phyloP scores from a whole-genome alignment of 1,140 invertebrate genomes.

The Spodoptera frugiperda region DNA sequence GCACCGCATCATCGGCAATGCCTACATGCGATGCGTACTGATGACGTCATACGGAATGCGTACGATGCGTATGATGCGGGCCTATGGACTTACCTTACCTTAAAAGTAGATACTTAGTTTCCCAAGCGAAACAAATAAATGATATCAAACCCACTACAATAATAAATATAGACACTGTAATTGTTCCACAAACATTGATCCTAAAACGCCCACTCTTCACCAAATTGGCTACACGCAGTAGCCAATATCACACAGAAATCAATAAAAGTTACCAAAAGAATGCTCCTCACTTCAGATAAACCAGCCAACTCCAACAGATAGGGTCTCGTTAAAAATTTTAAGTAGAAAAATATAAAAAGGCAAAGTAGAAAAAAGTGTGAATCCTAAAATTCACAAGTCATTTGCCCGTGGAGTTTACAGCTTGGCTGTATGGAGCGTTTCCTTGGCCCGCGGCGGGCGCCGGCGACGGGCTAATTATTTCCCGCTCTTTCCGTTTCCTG shows the following conservation, averaged over 20 bases:
- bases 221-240: too few species aligned
- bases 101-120: too few species aligned
- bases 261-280: slow-evolving; percentile 19
- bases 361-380: slow-evolving; percentile 48
- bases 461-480: slow-evolving; percentile 76
- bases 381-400: slow-evolving; percentile 40
- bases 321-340: slow-evolving; percentile 42
- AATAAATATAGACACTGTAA: too few species aligned
- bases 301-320: slow-evolving; percentile 6
- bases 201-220: too few species aligned
- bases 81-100: too few species aligned
- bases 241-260: not conserved
- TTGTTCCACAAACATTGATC: too few species aligned
- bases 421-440: slow-evolving; percentile 66
- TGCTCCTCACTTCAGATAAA: not conserved
- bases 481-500: slow-evolving; percentile 73
- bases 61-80: too few species aligned
- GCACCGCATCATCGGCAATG: too few species aligned
- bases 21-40: too few species aligned
- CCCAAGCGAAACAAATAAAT: too few species aligned
- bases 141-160: too few species aligned
- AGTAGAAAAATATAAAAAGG: slow-evolving; percentile 14
- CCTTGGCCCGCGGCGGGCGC: slow-evolving; percentile 63
- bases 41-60: too few species aligned
- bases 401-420: slow-evolving; percentile 49